A percentile compares a stretch with the other conserved stretches of the same genome.
Evolutionary conservation across 2,113 vertebrate genomes (phyloP).

Genomic region (Apus apus): DNA sequence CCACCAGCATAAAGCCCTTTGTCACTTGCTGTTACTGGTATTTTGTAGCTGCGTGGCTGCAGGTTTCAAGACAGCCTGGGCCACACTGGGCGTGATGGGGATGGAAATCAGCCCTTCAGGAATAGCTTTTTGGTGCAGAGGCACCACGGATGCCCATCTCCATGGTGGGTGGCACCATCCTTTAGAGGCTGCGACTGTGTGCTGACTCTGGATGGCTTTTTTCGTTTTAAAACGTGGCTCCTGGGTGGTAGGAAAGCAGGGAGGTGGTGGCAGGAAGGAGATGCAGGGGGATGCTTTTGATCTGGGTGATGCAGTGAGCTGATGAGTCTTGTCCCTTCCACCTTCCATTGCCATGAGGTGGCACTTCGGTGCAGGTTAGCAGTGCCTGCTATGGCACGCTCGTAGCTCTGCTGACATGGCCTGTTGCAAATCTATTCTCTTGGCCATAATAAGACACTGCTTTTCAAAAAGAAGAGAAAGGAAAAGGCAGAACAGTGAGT

Average conservation of each 20-base stretch:
- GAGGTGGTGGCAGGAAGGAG: background rate
- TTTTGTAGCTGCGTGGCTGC: background rate
- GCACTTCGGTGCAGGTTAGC: background rate
- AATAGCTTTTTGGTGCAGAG: background rate
- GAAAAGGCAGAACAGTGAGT: background rate
- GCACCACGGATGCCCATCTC: background rate
- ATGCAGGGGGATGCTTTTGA: background rate
- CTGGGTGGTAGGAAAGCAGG: background rate
- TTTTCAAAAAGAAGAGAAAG: background rate
- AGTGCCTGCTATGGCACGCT: background rate
- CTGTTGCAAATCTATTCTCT: background rate
- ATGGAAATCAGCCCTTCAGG: background rate
- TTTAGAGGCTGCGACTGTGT: background rate
- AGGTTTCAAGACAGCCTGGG: background rate
- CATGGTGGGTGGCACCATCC: rapidly evolving
- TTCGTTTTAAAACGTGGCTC: background rate
- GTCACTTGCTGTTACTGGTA: background rate
- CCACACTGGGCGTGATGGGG: background rate
- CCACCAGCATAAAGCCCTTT: rapidly evolving
- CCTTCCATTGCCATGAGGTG: background rate
- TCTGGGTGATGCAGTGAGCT: background rate
- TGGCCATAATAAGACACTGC: background rate
- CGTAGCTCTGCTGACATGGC: background rate
- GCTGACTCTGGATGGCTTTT: background rate
- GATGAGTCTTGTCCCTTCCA: background rate